phyloP scores from a whole-genome alignment of 2,888 invertebrate genomes.

The Cryptosula pallasiana region DNA sequence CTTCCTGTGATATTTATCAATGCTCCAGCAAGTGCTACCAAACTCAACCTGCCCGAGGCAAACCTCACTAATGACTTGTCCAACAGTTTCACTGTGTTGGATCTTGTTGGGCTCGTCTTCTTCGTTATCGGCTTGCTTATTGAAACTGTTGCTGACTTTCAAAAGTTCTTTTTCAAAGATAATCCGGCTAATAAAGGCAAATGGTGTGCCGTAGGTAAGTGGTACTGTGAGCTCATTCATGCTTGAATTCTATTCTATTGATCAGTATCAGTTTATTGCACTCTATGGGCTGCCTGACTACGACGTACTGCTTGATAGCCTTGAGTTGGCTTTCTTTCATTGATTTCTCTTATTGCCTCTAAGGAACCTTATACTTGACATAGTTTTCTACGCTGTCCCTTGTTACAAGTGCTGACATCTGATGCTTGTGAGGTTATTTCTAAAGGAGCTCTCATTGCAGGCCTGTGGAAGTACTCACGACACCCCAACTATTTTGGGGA shows the following conservation, averaged over 20 bases:
- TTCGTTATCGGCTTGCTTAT: conserved; percentile 78
- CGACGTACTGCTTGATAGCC: too few species aligned
- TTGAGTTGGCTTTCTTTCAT: too few species aligned
- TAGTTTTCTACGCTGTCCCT: too few species aligned
- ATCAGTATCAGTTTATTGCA: too few species aligned
- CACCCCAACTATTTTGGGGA: conserved; percentile 95
- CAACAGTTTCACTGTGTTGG: conserved; percentile 67
- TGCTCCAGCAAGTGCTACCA: conserved; percentile 32
- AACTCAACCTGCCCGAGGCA: conserved; percentile 27
- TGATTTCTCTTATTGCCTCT: too few species aligned
- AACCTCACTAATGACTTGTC: conserved; percentile 27
- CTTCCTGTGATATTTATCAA: conserved; percentile 79
- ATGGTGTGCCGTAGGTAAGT: conserved; percentile 81
- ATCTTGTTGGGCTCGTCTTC: conserved; percentile 77
- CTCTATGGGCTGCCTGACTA: too few species aligned
- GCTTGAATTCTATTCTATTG: too few species aligned
- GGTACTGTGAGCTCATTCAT: not conserved
- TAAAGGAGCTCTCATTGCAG: too few species aligned
- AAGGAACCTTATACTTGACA: too few species aligned
- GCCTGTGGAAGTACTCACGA: conserved; percentile 79
- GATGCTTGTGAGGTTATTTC: too few species aligned
- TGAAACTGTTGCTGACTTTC: conserved; percentile 85
- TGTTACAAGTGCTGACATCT: too few species aligned
- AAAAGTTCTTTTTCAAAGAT: conserved; percentile 83
- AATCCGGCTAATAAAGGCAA: conserved; percentile 82